Evolutionary conservation across 2,888 invertebrate species (phyloP), one percentile per base, ranked within the genome.

Genomic region (Nomada ruficornis): DNA sequence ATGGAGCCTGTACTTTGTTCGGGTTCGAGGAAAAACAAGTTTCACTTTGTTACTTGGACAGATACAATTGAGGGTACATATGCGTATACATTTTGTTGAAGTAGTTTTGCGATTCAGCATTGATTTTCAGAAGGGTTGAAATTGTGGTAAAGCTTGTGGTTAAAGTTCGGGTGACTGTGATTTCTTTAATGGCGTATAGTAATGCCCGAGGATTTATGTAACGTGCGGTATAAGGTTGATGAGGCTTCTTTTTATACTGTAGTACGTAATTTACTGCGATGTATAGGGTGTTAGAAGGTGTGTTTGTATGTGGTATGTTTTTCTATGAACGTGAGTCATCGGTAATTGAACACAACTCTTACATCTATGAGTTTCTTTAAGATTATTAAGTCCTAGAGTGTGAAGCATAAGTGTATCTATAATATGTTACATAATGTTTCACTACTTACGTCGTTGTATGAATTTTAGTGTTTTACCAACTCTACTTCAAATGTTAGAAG

Each of bases 311-410:
- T 2, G 3, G n/a, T 42, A 15, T 15, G n/a, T n/a, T 42, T 10
- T 18, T 42, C 11, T 62, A 11, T 62, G 10, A n/a, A 62, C 10
- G 29, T 29, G 60, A 62, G 42, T 62, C 42, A 62, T 62, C 60
- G 60, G 42, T 20, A 42, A 42, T 62, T 62, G 42, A 62, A 36
- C 42, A 20, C 9, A 2, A n/a, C 42, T 62, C 60, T 60, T 42
- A 36, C n/a, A 11, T 1, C 60, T 62, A 42, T 9, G 42, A 42
- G 60, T n/a, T 42, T 62, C 60, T 42, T 62, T 11, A 42, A 62
- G 42, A 42, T 36, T 36, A 10, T 62, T n/a, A 10, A 62, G 42
- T n/a, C n/a, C 2, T 10, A 42, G 42, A 62, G 60, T 62, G 36
- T 11, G 10, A 11, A 42, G n/a, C 60, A n/a, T 42, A 42, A 62